Conservation (phyloP, 1,140 invertebrate genomes). For the Thaumetopoea pityocampa region DNA sequence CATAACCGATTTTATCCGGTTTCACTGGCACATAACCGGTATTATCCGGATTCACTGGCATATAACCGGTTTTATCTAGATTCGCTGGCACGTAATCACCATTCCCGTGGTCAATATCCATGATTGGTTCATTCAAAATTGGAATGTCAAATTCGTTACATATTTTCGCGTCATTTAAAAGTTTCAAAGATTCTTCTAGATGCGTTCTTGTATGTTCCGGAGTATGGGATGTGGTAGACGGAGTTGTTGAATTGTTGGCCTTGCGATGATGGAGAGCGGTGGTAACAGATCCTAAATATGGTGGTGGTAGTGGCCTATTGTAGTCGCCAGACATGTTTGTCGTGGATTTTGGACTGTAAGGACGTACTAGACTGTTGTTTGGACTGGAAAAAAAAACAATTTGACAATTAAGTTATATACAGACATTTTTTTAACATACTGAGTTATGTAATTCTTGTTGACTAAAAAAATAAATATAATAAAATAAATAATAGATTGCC, state of each 20-base stretch:
- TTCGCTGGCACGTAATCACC: constrained; percentile 60
- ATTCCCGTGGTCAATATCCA: constrained; percentile 47
- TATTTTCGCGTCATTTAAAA: constrained; percentile 71
- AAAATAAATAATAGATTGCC: no score
- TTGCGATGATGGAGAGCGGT: constrained; percentile 55
- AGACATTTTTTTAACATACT: no score
- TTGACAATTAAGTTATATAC: not conserved
- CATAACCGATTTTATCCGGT: constrained; percentile 34
- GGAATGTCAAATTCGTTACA: constrained; percentile 34
- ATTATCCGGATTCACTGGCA: constrained; percentile 31
- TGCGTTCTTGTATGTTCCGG: constrained; percentile 47
- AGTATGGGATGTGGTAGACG: constrained; percentile 38
- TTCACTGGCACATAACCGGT: constrained; percentile 37
- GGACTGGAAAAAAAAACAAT: constrained; percentile 44
- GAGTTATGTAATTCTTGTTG: no score
- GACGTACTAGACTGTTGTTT: constrained; percentile 60
- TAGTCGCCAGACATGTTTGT: constrained; percentile 61
- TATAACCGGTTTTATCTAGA: constrained; percentile 36
- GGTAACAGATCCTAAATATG: constrained; percentile 58
- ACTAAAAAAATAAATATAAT: no score
- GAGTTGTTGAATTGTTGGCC: constrained; percentile 38
- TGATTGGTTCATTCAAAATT: constrained; percentile 44
- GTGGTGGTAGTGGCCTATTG: constrained; percentile 69
- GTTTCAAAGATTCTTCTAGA: constrained; percentile 64
- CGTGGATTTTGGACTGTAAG: constrained; percentile 62